A percentile compares a stretch with the other conserved stretches of the same genome.
Conservation (phyloP, 2,113 vertebrate genomes). For the Hyperopisus bebe region DNA sequence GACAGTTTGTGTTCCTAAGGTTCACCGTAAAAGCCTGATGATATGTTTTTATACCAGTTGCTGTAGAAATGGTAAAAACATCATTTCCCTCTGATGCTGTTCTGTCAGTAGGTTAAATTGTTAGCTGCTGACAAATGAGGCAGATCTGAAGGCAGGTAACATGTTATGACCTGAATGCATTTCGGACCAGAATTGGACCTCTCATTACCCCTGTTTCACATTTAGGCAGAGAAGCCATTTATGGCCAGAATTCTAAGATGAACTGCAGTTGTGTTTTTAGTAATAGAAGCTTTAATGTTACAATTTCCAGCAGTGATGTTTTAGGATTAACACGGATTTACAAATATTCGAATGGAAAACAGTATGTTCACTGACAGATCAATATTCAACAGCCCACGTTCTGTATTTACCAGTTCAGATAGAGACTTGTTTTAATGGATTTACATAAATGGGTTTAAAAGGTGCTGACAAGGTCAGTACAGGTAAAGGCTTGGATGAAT, state of each 20-base stretch:
- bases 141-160: background rate
- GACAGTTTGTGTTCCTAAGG: background rate
- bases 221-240: background rate
- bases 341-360: background rate
- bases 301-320: background rate
- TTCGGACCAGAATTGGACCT: background rate
- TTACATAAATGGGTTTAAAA: background rate
- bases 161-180: background rate
- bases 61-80: background rate
- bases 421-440: background rate
- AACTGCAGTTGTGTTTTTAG: background rate
- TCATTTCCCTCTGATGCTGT: background rate
- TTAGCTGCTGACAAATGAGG: background rate
- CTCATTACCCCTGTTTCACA: background rate
- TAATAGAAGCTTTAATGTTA: background rate
- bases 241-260: background rate
- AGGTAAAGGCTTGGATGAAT: background rate
- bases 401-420: background rate
- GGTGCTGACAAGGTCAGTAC: background rate
- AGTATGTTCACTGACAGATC: background rate
- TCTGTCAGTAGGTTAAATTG: background rate
- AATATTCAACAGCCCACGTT: background rate
- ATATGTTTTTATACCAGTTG: background rate
- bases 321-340: background rate
- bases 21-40: background rate